Evolutionary conservation across 2,113 vertebrate species (phyloP).

Genomic region (Tretioscincus oriximinensis): DNA sequence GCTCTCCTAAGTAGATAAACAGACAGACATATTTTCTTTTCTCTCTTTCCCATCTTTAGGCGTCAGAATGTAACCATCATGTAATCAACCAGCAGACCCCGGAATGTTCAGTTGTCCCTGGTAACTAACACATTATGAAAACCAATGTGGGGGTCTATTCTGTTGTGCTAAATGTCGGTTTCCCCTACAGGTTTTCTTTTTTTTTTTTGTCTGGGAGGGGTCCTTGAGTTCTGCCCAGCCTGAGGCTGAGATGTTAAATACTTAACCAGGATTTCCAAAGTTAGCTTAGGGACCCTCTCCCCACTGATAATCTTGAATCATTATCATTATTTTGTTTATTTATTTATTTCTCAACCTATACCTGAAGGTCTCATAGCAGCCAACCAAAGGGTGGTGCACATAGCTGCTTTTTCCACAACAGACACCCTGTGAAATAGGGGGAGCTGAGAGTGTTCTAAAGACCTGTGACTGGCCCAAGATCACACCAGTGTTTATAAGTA

Average conservation of each 20-base stretch:
- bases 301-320: too few species aligned
- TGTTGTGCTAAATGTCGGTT: background rate
- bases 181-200: background rate
- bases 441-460: too few species aligned
- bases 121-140: background rate
- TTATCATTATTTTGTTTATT: too few species aligned
- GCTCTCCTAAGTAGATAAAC: background rate
- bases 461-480: too few species aligned
- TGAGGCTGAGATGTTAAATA: too few species aligned
- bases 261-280: background rate
- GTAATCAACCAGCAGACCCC: background rate
- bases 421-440: too few species aligned
- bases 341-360: too few species aligned
- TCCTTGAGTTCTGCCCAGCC: background rate
- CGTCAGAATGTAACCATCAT: background rate
- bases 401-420: too few species aligned
- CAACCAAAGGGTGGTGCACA: too few species aligned
- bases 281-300: too few species aligned
- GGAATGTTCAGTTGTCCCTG: conserved; percentile 6
- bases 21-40: background rate
- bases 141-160: background rate
- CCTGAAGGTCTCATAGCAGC: too few species aligned
- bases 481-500: too few species aligned
- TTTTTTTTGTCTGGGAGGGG: background rate
- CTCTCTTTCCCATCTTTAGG: conserved; percentile 7